A percentile compares a stretch with the other conserved stretches of the same genome.
Conservation (phyloP, 2,888 invertebrate species). For the Hirtodrosophila confusa region DNA sequence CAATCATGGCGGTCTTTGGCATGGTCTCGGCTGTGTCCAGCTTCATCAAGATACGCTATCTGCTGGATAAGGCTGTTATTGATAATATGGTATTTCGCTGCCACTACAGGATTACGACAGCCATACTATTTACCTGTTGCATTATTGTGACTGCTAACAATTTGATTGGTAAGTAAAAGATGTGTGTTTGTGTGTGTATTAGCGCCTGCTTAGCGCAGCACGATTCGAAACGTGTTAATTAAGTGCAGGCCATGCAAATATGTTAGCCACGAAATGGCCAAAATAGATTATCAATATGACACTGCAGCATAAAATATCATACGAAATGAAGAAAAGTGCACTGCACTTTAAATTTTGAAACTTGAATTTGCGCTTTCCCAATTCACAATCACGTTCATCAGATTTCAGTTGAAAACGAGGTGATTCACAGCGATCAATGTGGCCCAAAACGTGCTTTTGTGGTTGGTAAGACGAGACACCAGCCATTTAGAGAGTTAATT, state of each 20-base stretch:
- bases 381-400: conserved; percentile 56
- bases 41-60: conserved; percentile 94
- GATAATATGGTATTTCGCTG: conserved; percentile 95
- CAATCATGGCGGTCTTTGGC: conserved; percentile 90
- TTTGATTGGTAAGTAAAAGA: conserved; percentile 90
- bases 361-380: conserved; percentile 43
- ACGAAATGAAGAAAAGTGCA: conserved; percentile 5
- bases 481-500: conserved; percentile 25
- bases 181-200: conserved; percentile 1
- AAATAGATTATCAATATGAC: conserved; percentile 36
- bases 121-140: conserved; percentile 93
- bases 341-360: conserved; percentile 33
- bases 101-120: conserved; percentile 94
- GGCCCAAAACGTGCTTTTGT: conserved; percentile 22
- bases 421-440: conserved; percentile 44
- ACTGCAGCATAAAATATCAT: conserved; percentile 41
- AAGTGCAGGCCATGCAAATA: conserved; percentile 53
- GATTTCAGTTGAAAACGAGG: conserved; percentile 52
- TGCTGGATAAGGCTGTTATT: conserved; percentile 94
- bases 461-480: conserved; percentile 1
- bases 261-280: conserved; percentile 25
- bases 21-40: conserved; percentile 95
- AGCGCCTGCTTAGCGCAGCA: conserved; percentile 27
- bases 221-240: conserved; percentile 37
- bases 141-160: conserved; percentile 95